Percentiles rank a stretch among this genome's conserved stretches.
These are phyloP conservation scores for Setophaga kirtlandii DNA, from an alignment of 2,113 vertebrate species.

Conservation along the genomic window DNA sequence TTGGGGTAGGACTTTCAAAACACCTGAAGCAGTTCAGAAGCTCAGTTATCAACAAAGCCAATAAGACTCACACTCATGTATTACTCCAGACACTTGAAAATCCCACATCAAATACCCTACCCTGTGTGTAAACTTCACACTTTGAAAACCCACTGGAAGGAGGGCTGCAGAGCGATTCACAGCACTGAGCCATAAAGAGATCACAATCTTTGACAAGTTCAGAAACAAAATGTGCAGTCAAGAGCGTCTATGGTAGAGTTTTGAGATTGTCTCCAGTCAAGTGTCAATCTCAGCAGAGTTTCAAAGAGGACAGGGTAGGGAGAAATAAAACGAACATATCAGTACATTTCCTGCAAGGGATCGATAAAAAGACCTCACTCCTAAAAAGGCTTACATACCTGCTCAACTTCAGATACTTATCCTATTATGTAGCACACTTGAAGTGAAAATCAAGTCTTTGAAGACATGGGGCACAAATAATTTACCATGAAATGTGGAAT, in stretches of 20 bases:
- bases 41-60: not conserved
- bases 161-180: not conserved
- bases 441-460: conserved; percentile 24
- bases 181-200: conserved; percentile 15
- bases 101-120: conserved; percentile 25
- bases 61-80: not conserved
- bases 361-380: not conserved
- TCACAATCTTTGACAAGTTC: conserved; percentile 41
- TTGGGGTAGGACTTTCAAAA: not conserved
- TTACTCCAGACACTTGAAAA: conserved; percentile 15
- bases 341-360: conserved; percentile 7
- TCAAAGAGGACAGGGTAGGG: conserved; percentile 6
- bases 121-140: conserved; percentile 18
- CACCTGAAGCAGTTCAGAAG: not conserved
- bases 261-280: conserved; percentile 27
- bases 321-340: not conserved
- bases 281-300: conserved; percentile 15
- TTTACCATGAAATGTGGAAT: conserved; percentile 13
- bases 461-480: not conserved
- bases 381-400: conserved; percentile 14
- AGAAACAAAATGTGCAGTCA: conserved; percentile 47
- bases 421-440: not conserved
- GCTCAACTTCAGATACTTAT: conserved; percentile 19
- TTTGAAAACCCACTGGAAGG: conserved; percentile 5
- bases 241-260: not conserved